These are phyloP conservation scores for Caracal caracal DNA, from an alignment of 2,113 vertebrate species.

Conservation along the genomic window DNA sequence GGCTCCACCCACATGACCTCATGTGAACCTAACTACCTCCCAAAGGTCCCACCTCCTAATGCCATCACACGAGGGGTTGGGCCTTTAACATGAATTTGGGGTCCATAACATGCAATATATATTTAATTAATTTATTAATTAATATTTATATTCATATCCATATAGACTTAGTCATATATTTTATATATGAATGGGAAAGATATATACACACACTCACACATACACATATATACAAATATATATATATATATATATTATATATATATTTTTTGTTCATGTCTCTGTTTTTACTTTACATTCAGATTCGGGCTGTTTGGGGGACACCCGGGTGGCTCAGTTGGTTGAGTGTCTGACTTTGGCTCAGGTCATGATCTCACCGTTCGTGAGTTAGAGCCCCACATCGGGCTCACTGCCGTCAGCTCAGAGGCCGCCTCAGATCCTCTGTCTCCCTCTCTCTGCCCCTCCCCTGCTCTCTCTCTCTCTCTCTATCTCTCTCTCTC, in stretches of 20 bases:
- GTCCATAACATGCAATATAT: neutral
- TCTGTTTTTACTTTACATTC: too few species aligned
- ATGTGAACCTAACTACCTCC: neutral
- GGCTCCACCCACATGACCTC: neutral
- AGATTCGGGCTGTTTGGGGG: too few species aligned
- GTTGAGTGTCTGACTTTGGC: neutral
- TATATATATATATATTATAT: too few species aligned
- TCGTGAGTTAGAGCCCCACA: neutral
- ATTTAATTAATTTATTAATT: neutral
- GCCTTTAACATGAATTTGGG: neutral
- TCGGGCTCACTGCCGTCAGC: neutral
- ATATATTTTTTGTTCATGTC: too few species aligned
- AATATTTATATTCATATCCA: neutral
- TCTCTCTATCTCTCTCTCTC: neutral
- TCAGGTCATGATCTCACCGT: neutral
- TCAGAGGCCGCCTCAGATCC: neutral
- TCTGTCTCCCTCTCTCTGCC: neutral
- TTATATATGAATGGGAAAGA: neutral
- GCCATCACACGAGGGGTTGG: neutral
- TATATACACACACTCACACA: neutral
- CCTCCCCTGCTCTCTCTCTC: neutral
- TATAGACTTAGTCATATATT: neutral
- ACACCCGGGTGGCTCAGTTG: neutral
- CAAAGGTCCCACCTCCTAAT: neutral
- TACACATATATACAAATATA: too few species aligned